A percentile compares a stretch with the other conserved stretches of the same genome.
These are phyloP conservation scores for Heliconius melpomene DNA, from an alignment of 1,140 invertebrate genomes.

Conservation along the genomic window DNA sequence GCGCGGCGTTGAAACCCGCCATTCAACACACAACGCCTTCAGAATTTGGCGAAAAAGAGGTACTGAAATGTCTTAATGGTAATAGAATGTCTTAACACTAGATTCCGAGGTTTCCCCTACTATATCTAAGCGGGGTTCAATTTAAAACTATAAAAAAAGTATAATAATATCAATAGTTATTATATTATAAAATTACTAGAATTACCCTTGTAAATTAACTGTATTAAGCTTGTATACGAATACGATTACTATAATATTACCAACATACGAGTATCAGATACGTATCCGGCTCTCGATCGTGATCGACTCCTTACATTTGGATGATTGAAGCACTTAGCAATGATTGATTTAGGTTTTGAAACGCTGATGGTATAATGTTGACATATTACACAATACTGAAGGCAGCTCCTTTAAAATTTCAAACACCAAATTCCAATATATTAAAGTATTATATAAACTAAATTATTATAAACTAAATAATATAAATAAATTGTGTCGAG, in stretches of 20 bases:
- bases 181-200: background rate
- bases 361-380: constrained; percentile 39
- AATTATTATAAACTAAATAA: no score
- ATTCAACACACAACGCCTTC: no score
- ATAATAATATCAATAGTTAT: no score
- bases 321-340: constrained; percentile 41
- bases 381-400: constrained; percentile 34
- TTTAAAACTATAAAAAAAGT: no score
- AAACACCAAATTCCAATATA: background rate
- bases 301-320: constrained; percentile 37
- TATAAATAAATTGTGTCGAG: no score
- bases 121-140: no score
- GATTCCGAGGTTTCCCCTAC: no score
- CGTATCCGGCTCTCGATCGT: constrained; percentile 33
- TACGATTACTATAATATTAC: background rate
- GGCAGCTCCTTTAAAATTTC: constrained; percentile 11
- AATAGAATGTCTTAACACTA: no score
- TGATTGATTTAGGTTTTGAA: constrained; percentile 49
- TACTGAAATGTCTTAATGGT: no score
- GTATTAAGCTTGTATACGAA: background rate
- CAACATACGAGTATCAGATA: constrained; percentile 13
- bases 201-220: background rate
- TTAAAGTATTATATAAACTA: background rate
- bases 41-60: no score
- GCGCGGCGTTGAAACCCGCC: no score